Evolutionary conservation across 2,888 invertebrate genomes (phyloP).

Genomic region (Ashinkailepas kermadecensis): DNA sequence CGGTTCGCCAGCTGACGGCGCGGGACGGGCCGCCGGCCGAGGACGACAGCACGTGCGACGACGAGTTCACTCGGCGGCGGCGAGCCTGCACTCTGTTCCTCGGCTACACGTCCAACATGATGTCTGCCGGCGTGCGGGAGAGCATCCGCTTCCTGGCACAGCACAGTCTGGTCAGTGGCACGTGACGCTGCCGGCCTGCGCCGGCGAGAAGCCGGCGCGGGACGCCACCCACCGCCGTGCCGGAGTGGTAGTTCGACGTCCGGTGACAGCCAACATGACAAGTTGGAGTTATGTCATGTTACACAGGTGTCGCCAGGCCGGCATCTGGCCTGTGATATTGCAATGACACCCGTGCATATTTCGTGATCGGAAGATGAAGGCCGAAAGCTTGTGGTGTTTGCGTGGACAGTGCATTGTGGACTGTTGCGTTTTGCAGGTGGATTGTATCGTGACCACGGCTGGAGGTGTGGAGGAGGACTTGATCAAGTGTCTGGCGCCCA

Average conservation of each 20-base stretch:
- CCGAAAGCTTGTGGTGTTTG: background rate
- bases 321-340: no score
- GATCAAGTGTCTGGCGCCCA: slow-evolving; percentile 94
- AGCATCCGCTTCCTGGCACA: slow-evolving; percentile 78
- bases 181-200: no score
- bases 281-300: no score
- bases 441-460: slow-evolving; percentile 94
- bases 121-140: slow-evolving; percentile 89
- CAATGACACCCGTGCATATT: no score
- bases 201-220: no score
- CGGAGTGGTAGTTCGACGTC: no score
- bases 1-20: background rate
- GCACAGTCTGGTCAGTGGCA: slow-evolving; percentile 56
- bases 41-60: slow-evolving; percentile 21
- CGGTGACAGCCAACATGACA: no score
- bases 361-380: no score
- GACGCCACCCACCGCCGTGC: no score
- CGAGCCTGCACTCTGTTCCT: slow-evolving; percentile 84
- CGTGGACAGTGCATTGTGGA: no score
- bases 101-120: slow-evolving; percentile 95
- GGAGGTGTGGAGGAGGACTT: slow-evolving; percentile 98
- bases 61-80: slow-evolving; percentile 36
- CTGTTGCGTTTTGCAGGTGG: slow-evolving; percentile 47
- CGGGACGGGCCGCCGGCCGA: background rate
- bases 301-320: no score